Conservation (phyloP, 2,888 invertebrate genomes). For the Atethmia centrago region DNA sequence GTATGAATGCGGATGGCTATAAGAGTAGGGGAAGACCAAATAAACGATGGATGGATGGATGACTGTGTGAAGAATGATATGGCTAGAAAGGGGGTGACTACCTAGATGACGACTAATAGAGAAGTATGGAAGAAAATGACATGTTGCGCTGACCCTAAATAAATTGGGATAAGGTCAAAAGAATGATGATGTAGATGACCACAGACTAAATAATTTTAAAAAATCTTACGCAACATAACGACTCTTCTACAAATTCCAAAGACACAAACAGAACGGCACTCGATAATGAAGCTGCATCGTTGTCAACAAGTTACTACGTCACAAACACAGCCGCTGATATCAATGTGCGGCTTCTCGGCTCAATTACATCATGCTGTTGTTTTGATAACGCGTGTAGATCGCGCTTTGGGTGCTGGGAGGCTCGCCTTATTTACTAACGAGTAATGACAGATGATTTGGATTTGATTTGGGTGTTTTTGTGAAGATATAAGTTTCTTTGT, state of each 20-base stretch:
- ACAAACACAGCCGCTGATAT: slow-evolving; percentile 20
- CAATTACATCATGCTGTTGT: slow-evolving; percentile 51
- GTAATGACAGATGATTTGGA: neutral
- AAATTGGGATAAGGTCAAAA: too few species aligned
- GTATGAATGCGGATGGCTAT: neutral
- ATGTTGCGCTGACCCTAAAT: too few species aligned
- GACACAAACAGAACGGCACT: slow-evolving; percentile 9
- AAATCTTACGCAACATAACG: slow-evolving; percentile 31
- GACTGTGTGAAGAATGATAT: neutral
- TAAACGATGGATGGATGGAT: neutral
- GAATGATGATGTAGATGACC: neutral
- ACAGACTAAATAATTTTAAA: neutral
- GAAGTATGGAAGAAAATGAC: neutral
- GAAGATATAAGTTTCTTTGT: too few species aligned
- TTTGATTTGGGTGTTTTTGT: neutral
- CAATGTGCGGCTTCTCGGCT: slow-evolving; percentile 21
- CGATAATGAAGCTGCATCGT: neutral
- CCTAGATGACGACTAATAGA: neutral
- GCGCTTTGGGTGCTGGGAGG: slow-evolving; percentile 34
- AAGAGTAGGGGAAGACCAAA: neutral
- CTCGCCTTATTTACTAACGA: slow-evolving; percentile 44
- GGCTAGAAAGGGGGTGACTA: neutral
- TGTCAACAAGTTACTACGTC: slow-evolving; percentile 52
- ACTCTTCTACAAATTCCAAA: slow-evolving; percentile 2
- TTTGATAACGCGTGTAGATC: slow-evolving; percentile 4